phyloP scores from a whole-genome alignment of 2,888 invertebrate species.

The Idaea straminata region DNA sequence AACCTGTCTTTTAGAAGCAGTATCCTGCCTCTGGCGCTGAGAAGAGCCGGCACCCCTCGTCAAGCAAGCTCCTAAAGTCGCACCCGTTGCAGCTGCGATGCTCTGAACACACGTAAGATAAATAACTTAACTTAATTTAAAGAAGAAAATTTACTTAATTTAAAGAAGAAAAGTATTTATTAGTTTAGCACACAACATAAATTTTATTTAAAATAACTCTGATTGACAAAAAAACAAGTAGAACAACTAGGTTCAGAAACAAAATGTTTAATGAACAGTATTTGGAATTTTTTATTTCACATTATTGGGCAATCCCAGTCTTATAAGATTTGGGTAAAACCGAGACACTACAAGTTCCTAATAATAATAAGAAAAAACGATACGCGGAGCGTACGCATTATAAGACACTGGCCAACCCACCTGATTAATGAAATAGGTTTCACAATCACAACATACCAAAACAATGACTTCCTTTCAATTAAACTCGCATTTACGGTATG shows the following conservation, averaged over 20 bases:
- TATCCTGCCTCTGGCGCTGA: slow-evolving; percentile 79
- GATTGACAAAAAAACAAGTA: no score
- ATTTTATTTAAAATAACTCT: no score
- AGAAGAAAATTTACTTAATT: no score
- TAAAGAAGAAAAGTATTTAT: no score
- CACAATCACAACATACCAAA: background rate
- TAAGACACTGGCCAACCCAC: background rate
- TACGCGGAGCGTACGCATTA: background rate
- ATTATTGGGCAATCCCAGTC: no score
- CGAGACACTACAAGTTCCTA: background rate
- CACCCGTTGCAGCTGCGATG: slow-evolving; percentile 78
- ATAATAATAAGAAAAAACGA: background rate
- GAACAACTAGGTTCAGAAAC: no score
- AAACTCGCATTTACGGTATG: background rate
- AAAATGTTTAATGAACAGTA: no score
- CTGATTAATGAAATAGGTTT: background rate
- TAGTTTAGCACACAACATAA: no score
- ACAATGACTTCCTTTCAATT: background rate
- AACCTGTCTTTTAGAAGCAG: slow-evolving; percentile 75
- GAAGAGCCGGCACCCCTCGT: slow-evolving; percentile 78
- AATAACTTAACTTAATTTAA: background rate
- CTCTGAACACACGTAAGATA: slow-evolving; percentile 49
- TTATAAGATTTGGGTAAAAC: no score
- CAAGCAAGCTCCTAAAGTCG: slow-evolving; percentile 79
- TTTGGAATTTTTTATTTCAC: no score